Percentiles rank a stretch among this genome's conserved stretches.
phyloP scores from a whole-genome alignment of 1,140 invertebrate genomes.

The Drosophila quadrilineata region DNA sequence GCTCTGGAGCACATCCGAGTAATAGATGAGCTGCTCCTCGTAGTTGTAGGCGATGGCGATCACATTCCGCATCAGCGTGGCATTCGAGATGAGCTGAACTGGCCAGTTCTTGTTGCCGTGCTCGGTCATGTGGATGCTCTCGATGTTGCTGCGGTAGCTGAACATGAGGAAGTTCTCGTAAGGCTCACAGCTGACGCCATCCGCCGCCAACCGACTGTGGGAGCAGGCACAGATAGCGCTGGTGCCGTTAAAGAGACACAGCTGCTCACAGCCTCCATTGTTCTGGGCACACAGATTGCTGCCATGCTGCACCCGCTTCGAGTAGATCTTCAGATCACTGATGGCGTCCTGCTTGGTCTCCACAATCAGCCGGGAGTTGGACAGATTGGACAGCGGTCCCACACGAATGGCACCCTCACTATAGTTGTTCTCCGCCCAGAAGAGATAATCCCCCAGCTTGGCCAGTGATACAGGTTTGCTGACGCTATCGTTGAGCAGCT shows the following conservation, averaged over 20 bases:
- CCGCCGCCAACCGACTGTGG: slow-evolving; percentile 86
- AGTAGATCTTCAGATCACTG: slow-evolving; percentile 87
- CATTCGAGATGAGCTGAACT: slow-evolving; percentile 87
- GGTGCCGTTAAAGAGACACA: slow-evolving; percentile 90
- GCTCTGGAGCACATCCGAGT: slow-evolving; percentile 92
- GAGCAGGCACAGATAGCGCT: slow-evolving; percentile 87
- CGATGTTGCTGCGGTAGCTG: slow-evolving; percentile 88
- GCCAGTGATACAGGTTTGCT: slow-evolving; percentile 88
- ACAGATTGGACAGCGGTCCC: slow-evolving; percentile 84
- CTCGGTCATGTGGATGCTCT: slow-evolving; percentile 88
- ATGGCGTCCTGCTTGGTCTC: slow-evolving; percentile 86
- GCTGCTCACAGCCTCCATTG: slow-evolving; percentile 90
- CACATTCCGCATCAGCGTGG: slow-evolving; percentile 88
- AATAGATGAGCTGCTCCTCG: slow-evolving; percentile 87
- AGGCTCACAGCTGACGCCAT: slow-evolving; percentile 86
- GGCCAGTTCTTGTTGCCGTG: slow-evolving; percentile 88
- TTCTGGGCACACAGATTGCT: slow-evolving; percentile 86
- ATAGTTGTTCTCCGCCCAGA: slow-evolving; percentile 83
- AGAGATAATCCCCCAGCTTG: slow-evolving; percentile 68
- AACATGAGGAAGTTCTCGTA: slow-evolving; percentile 90
- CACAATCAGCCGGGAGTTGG: slow-evolving; percentile 83
- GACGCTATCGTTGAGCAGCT: slow-evolving; percentile 87
- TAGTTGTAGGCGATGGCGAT: slow-evolving; percentile 93
- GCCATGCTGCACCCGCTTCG: slow-evolving; percentile 83
- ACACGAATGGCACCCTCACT: slow-evolving; percentile 86